Conservation (phyloP, 2,888 invertebrate genomes). For the Colostygia pectinataria region DNA sequence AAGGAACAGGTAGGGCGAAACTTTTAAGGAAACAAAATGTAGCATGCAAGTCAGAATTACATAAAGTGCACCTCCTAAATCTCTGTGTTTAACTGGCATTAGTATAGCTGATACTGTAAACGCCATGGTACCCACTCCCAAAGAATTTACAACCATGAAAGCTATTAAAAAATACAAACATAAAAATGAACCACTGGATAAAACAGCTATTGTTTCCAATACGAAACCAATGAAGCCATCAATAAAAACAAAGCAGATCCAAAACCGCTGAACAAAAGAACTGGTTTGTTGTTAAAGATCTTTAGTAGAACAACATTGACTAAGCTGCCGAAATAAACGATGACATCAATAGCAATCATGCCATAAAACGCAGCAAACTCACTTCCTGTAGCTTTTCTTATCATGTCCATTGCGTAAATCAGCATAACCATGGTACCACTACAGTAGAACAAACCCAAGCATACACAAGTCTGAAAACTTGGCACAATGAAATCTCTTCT, state of each 20-base stretch:
- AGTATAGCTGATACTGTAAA: conserved; percentile 18
- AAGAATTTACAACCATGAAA: conserved; percentile 7
- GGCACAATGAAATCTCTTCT: conserved; percentile 20
- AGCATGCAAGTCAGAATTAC: conserved; percentile 12
- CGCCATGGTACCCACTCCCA: conserved; percentile 7
- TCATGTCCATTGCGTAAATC: conserved; percentile 15
- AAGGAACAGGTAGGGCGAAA: conserved; percentile 24
- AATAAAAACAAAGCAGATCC: conserved; percentile 4
- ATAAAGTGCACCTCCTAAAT: conserved; percentile 20
- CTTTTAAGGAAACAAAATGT: conserved; percentile 16
- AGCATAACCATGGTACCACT: conserved; percentile 20
- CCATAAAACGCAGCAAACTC: conserved; percentile 13
- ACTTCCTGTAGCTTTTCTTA: conserved; percentile 10
- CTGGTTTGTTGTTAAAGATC: conserved; percentile 16
- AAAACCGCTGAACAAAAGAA: conserved; percentile 10
- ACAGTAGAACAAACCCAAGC: conserved; percentile 13
- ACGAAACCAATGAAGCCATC: background rate
- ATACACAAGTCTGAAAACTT: conserved; percentile 14
- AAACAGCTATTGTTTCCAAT: conserved; percentile 8
- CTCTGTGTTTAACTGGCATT: conserved; percentile 28
- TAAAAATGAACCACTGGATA: conserved; percentile 10
- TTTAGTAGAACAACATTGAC: conserved; percentile 7
- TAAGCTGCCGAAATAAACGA: conserved; percentile 5
- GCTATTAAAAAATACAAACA: conserved; percentile 21
- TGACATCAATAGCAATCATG: conserved; percentile 8